Base-by-base conservation (phyloP, 2,113 vertebrate genomes). In the Hyperopisus bebe region DNA sequence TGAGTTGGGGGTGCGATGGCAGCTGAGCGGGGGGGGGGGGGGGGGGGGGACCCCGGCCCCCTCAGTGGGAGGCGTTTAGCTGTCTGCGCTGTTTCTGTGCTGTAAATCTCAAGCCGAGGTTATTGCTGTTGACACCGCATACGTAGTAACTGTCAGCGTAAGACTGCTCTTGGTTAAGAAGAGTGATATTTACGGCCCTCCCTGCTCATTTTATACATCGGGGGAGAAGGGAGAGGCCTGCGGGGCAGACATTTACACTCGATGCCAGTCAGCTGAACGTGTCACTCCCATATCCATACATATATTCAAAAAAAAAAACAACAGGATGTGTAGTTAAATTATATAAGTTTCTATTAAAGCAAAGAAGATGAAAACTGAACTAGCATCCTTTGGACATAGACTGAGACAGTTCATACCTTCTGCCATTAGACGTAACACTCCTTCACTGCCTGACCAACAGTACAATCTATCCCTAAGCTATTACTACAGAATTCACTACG, bases 1-100 rank as follows among this genome's bases (percentile, higher is more conserved):
- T 96, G 96, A 95, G 92, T 53, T 58, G 93, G 95, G 93, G 84
- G n/a, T 27, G 10, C 11, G 3, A 77, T 94, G 46, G 44, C 91
- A 62, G 58, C 24, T n/a, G 58, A 0, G n/a, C 9, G n/a, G 2
- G 93, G 77, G 84, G 90, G 70, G 3, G 77, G 84, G 90, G 70
- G 3, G 31, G 35, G 55, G 19, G 58, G 24, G 21, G 21, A 2
- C 55, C 21, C 21, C 8, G 6, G 24, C n/a, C 3, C n/a, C 27
- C 62, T 31, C n/a, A 3, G 9, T 13, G 27, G 62, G 62, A 31
- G n/a, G 62, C 27, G 3, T 70, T 70, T 11, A 31, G 62, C 62
- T 70, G 62, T 31, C 62, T 44, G 9, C 6, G 9, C 82, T 47
- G 44, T 84, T 47, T 10, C 82, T 4, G 6, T 17, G 44, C 35